Evolutionary conservation across 92 coral and sea anemone species (phyloP), one percentile per base, ranked within the genome.

Genomic region (Porites cylindrica): DNA sequence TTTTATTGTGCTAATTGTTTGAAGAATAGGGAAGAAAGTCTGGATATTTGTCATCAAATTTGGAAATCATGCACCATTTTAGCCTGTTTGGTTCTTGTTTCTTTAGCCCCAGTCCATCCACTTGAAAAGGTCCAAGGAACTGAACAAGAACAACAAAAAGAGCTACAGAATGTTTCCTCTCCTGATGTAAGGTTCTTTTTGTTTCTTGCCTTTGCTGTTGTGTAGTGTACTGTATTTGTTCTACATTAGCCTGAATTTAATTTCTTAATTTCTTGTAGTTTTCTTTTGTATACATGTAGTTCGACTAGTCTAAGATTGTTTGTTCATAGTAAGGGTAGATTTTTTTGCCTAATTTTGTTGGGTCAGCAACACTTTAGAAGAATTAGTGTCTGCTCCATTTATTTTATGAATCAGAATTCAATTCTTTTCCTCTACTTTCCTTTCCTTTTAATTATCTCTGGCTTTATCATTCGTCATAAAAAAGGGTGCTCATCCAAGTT

Each of bases 101-200:
- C 21, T 21, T 7, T 64, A 73, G 80, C 24, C 10, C 38, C 69
- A 2, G 2, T 52, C 14, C 8, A 24, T 23, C 62, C 79, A 43
- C 17, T 51, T 61, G 87, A 72, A 16, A 77, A n/a, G 14, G 69
- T 80, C 17, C 84, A 76, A 50, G 73, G 88, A 70, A 82, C 79
- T 2, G 90, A 66, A 8, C 87, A 81, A 58, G 32, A 51, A 47
- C 82, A 52, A 62, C 88, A 80, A 62, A 66, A 43, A 50, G 81
- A 77, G 51, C 12, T 59, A 5, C 60, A 70, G 64, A 66, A 47
- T 7, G 85, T 82, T 14, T 83, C 77, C 1, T 80, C 81, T 26
- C 89, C 85, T 66, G 80, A 67, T 51, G 93, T 86, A 83, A 51
- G 80, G 10, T 50, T 6, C 10, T 12, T 6, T 5, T 43, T 20